These are phyloP conservation scores for Zele albiditarsus DNA, from an alignment of 2,888 invertebrate genomes.

Conservation along the genomic window DNA sequence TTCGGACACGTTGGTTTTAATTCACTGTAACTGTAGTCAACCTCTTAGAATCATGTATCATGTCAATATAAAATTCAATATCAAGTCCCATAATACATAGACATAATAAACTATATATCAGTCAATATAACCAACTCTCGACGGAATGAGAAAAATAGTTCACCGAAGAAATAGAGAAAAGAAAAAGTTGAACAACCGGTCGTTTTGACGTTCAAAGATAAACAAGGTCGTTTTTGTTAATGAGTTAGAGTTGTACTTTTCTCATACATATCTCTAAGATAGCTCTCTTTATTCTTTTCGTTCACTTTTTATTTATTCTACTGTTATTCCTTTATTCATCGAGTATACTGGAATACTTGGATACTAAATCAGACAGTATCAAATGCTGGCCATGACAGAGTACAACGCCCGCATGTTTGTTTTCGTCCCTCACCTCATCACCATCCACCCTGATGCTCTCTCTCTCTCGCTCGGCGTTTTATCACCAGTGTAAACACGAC, in stretches of 20 bases:
- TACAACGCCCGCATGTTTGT: slow-evolving; percentile 62
- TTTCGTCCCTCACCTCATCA: slow-evolving; percentile 47
- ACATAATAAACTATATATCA: background rate
- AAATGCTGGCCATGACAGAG: slow-evolving; percentile 47
- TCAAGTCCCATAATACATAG: no score
- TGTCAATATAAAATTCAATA: no score
- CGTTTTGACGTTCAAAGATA: slow-evolving; percentile 57
- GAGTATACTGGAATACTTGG: slow-evolving; percentile 26
- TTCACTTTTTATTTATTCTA: slow-evolving; percentile 9
- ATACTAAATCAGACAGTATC: slow-evolving; percentile 44
- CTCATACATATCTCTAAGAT: background rate
- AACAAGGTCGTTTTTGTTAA: slow-evolving; percentile 65
- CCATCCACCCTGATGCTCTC: background rate
- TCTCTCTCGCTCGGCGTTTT: slow-evolving; percentile 57
- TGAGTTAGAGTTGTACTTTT: slow-evolving; percentile 49
- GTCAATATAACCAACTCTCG: background rate
- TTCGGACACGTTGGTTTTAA: no score
- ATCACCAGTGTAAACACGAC: slow-evolving; percentile 69
- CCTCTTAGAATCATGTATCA: no score
- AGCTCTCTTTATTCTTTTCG: background rate
- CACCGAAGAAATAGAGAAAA: background rate
- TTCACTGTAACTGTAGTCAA: no score
- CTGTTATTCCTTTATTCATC: slow-evolving; percentile 35
- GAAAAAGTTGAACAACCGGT: slow-evolving; percentile 51
- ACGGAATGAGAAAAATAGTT: background rate